Evolutionary conservation across 2,113 vertebrate genomes (phyloP), one percentile per base, ranked within the genome.

Genomic region (Eudyptes chrysolophus): DNA sequence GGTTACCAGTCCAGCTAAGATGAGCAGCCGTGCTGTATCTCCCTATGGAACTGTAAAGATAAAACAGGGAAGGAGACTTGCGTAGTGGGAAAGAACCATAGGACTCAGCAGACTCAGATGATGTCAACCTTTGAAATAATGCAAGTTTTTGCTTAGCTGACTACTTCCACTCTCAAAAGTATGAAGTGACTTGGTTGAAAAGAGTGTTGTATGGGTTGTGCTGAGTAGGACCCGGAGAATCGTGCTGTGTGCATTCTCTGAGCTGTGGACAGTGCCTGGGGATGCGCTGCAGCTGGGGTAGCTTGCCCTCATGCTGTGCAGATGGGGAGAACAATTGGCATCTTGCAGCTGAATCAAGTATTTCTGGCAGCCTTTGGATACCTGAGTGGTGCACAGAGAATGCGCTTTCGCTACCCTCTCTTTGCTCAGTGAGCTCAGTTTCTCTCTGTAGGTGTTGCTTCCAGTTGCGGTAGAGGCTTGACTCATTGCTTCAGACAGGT

Each of bases 231-330:
- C 26, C 62, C 0, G 0, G 19, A 44, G 71, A 40, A 11, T 26
- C 0, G 0, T 32, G 54, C 68, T 72, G 34, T 8, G 13, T 11
- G 11, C 0, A 0, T 44, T 64, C 9, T 20, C 34, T 55, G 27
- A 36, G n/a, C 40, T 21, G 38, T 34, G 68, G 54, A 38, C 44
- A 21, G 74, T 66, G 71, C 46, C 42, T 34, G 32, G 44, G 75
- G 42, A 7, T 60, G 27, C 6, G 1, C 80, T 69, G 58, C 83
- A 55, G 57, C 62, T 42, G n/a, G 10, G 10, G 10, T 17, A 48
- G 4, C 44, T 48, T 40, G 21, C 14, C 19, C 29, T 72, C 6
- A 1, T n/a, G n/a, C 46, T 40, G 3, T 78, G 58, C 34, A 49
- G 34, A 11, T 49, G 22, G 54, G 27, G 21, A 4, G 3, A 54